These are phyloP conservation scores for Drosophila prostipennis DNA, from an alignment of 2,888 invertebrate genomes.

Conservation along the genomic window DNA sequence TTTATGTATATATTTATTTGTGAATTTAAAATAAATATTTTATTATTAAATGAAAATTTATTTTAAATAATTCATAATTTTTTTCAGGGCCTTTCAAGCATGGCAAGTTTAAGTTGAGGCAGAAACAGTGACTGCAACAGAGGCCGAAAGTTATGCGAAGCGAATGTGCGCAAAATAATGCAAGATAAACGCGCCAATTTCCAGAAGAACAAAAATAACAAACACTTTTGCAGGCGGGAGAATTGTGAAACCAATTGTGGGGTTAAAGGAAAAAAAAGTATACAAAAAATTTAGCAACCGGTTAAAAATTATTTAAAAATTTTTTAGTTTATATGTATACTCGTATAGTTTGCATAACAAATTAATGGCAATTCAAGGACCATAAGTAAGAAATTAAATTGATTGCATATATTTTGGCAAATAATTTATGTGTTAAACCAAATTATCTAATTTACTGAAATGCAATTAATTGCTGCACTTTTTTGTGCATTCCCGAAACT, in stretches of 20 bases:
- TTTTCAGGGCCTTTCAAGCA: background rate
- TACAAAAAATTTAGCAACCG: no score
- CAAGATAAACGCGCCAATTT: conserved; percentile 61
- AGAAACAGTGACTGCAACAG: conserved; percentile 7
- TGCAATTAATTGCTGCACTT: background rate
- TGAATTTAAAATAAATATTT: no score
- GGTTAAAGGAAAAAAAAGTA: conserved; percentile 38
- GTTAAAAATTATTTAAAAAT: background rate
- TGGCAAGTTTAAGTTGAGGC: conserved; percentile 3
- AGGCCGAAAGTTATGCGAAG: conserved; percentile 60
- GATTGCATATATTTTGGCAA: background rate
- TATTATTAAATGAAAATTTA: background rate
- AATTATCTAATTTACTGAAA: background rate
- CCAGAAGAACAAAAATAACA: conserved; percentile 26
- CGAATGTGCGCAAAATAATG: conserved; percentile 65
- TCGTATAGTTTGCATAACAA: background rate
- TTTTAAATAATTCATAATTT: background rate
- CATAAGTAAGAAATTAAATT: background rate
- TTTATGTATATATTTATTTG: no score
- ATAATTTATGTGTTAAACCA: background rate
- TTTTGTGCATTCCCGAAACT: no score
- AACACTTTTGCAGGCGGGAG: conserved; percentile 7
- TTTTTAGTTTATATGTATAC: no score
- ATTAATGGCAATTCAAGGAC: background rate
- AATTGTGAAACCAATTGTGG: conserved; percentile 12